Conservation (phyloP, 2,113 vertebrate species). For the Oreochromis spilurus region DNA sequence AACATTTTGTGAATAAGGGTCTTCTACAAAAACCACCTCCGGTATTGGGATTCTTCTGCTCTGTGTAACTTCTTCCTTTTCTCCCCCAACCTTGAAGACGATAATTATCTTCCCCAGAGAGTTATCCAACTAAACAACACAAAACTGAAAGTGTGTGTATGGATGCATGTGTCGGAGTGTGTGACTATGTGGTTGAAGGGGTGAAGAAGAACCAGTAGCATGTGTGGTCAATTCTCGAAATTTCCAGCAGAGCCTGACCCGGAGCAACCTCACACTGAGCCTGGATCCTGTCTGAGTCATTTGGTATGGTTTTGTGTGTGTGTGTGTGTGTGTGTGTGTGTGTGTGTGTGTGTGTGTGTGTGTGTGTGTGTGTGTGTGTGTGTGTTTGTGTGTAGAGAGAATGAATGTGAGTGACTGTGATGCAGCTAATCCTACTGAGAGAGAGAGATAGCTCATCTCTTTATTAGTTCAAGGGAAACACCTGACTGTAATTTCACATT, state of each 20-base stretch:
- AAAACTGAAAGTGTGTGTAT: not conserved
- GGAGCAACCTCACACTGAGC: constrained; percentile 54
- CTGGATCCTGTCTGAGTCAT: constrained; percentile 64
- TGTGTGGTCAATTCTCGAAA: constrained; percentile 64
- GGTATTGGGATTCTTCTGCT: not conserved
- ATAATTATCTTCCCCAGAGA: constrained; percentile 1
- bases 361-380: constrained; percentile 1
- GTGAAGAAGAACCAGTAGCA: constrained; percentile 60
- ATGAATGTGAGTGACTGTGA: constrained; percentile 40
- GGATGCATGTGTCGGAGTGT: not conserved
- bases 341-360: constrained; percentile 13
- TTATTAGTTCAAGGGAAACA: constrained; percentile 47
- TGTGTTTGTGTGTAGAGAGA: constrained; percentile 2
- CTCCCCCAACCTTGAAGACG: not conserved
- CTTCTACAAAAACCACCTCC: not conserved
- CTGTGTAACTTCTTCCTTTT: constrained; percentile 12
- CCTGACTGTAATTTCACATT: constrained; percentile 38
- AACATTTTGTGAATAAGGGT: not conserved
- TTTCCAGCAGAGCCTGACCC: constrained; percentile 61
- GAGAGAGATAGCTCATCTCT: constrained; percentile 19
- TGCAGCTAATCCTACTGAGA: constrained; percentile 33
- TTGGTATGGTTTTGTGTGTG: constrained; percentile 12
- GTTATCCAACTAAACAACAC: constrained; percentile 29
- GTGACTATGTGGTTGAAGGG: constrained; percentile 11
- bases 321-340: not conserved